Evolutionary conservation across 2,888 invertebrate species (phyloP).

Genomic region (Philonicus albiceps): DNA sequence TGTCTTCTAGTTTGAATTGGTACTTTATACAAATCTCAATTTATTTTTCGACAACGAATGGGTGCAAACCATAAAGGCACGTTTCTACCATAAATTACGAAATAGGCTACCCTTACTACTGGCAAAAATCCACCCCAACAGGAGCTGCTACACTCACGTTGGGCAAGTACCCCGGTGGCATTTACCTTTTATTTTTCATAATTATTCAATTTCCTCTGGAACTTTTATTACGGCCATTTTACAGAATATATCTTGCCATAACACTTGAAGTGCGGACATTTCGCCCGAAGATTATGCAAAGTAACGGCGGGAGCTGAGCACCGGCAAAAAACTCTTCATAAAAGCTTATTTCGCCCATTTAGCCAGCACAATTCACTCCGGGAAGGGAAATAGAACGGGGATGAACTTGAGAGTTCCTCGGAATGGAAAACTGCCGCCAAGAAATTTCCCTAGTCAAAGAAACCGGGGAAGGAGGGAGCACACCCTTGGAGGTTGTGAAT

Average conservation of each 20-base stretch:
- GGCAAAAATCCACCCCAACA: not conserved
- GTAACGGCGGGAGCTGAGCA: slow-evolving; percentile 42
- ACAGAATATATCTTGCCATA: slow-evolving; percentile 45
- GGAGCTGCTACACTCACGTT: not conserved
- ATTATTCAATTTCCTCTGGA: slow-evolving; percentile 49
- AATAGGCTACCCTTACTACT: not conserved
- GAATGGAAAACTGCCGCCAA: slow-evolving; percentile 40
- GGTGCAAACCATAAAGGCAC: not conserved
- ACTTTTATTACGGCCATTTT: slow-evolving; percentile 48
- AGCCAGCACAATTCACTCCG: slow-evolving; percentile 21
- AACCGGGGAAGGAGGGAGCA: not conserved
- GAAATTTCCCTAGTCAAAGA: slow-evolving; percentile 12
- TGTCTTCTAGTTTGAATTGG: not conserved
- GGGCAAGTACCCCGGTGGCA: not conserved
- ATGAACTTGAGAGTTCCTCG: slow-evolving; percentile 29
- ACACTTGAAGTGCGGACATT: slow-evolving; percentile 48
- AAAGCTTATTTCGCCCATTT: slow-evolving; percentile 46
- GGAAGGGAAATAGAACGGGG: slow-evolving; percentile 7
- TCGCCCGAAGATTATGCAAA: slow-evolving; percentile 49
- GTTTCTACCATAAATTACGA: not conserved
- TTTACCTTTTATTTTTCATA: slow-evolving; percentile 49
- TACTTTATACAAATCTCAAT: not conserved
- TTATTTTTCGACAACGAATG: not conserved
- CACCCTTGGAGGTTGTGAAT: slow-evolving; percentile 4
- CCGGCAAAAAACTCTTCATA: slow-evolving; percentile 44